Evolutionary conservation across 2,797 vertebrate genomes (phyloP), one percentile per base, ranked within the genome.

Genomic region (Hyperoplus immaculatus): DNA sequence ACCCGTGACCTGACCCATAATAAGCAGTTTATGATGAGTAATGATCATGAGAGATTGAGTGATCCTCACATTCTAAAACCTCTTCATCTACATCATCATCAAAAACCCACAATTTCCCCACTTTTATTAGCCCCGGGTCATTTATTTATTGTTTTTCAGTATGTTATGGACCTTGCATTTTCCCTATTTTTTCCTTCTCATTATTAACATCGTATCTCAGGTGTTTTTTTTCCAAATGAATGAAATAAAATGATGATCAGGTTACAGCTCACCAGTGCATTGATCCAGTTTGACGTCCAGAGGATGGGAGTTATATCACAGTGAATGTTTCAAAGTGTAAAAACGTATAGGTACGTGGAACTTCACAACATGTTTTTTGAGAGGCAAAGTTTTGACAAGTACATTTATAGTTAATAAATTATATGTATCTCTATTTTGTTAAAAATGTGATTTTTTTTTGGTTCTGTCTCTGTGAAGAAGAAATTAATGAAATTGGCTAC

Each of bases 181-280:
- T 42, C 1, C 13, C 36, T 45, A 15, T n/a, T 3, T 60, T 58
- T 14, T 67, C 45, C 53, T 43, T 57, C 29, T 59, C 15, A 18
- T 63, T 14, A 67, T 53, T 50, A 45, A 60, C 3, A 12, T 71
- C 3, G 21, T 55, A 14, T 46, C 36, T 42, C 5, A 4, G 11
- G 38, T 60, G 70, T 73, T 75, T 85, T 82, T n/a, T n/a, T 72
- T 18, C 69, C 76, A 78, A 87, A 86, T 83, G 78, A 62, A 74
- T 67, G 65, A 82, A 75, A 86, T 49, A 80, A 75, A 47, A 66
- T 38, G 77, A 87, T 90, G 79, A 91, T 93, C 75, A 79, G 81
- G 88, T 93, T 90, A 90, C 89, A 56, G 49, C 82, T 88, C 78
- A 83, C 73, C 74, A 75, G 91, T 88, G 79, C 64, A 88, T 83